Base-by-base conservation (phyloP, 2,888 invertebrate species). In the Rhorus exstirpatorius region DNA sequence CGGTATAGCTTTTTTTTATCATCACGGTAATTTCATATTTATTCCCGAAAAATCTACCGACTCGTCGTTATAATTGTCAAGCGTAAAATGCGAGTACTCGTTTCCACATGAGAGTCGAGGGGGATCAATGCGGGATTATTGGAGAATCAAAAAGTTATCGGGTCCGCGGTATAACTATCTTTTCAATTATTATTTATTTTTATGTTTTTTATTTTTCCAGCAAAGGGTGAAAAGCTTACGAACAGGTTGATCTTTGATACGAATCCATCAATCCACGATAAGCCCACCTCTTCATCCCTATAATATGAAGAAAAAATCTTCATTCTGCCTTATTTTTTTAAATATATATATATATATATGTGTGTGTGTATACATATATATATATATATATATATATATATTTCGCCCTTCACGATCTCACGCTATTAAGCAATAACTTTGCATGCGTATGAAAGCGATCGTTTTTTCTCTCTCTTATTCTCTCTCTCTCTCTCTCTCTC, bases 351-450 rank as follows among this genome's bases (percentile, higher is more conserved):
- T 14, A 14, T n/a, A 4, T 46, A 46, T 46, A 46, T 17, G 6
- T n/a, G n/a, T n/a, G n/a, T n/a, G n/a, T n/a, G n/a, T n/a, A n/a
- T n/a, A n/a, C n/a, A n/a, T n/a, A n/a, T n/a, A n/a, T 46, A 46
- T 4, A 46, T 17, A 6, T 17, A 17, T 46, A 4, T 17, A 14
- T 6, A 3, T 14, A 17, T 46, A 46, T 19, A 21, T 31, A 31
- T 31, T 31, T 31, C 31, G 31, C 6, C 6, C 31, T 41, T 41
- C 41, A 41, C 10, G 3, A 7, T 53, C 8, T 68, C 53, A 12
- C 35, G 38, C 53, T 53, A 35, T 53, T 51, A 53, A 51, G 51
- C 68, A 53, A 68, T 68, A 53, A 53, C 51, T 53, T 26, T n/a
- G n/a, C n/a, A 44, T 24, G 49, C 19, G 51, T 51, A 51, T 3